Evolutionary conservation across 2,888 invertebrate species (phyloP).

Genomic region (Melitaea athalia): DNA sequence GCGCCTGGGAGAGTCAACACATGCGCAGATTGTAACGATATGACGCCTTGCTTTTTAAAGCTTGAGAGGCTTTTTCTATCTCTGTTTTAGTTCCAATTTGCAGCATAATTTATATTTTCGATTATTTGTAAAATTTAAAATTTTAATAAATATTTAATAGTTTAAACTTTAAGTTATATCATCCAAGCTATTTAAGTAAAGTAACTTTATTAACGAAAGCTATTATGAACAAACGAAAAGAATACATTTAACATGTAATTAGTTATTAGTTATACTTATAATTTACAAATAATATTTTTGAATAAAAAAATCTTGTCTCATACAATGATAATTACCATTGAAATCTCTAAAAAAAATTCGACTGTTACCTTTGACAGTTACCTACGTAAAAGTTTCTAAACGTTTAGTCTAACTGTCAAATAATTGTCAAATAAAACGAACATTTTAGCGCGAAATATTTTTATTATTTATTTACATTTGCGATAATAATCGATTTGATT

Average conservation of each 20-base stretch:
- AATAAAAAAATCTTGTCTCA: no score
- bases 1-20: slow-evolving; percentile 56
- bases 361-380: no score
- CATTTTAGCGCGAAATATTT: background rate
- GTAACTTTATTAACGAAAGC: no score
- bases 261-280: no score
- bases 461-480: background rate
- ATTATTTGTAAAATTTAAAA: background rate
- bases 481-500: background rate
- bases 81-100: background rate
- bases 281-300: no score
- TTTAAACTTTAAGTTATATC: no score
- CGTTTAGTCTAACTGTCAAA: no score
- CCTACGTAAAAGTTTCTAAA: background rate
- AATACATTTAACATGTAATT: no score
- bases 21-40: slow-evolving; percentile 50
- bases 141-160: background rate
- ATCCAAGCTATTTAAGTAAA: no score
- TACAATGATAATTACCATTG: no score
- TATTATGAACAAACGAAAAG: no score
- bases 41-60: background rate
- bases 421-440: slow-evolving; percentile 5
- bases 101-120: background rate
- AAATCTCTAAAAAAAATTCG: no score
- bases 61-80: background rate